These are phyloP conservation scores for Clusia tigrina DNA, from an alignment of 2,888 invertebrate genomes.

Conservation along the genomic window DNA sequence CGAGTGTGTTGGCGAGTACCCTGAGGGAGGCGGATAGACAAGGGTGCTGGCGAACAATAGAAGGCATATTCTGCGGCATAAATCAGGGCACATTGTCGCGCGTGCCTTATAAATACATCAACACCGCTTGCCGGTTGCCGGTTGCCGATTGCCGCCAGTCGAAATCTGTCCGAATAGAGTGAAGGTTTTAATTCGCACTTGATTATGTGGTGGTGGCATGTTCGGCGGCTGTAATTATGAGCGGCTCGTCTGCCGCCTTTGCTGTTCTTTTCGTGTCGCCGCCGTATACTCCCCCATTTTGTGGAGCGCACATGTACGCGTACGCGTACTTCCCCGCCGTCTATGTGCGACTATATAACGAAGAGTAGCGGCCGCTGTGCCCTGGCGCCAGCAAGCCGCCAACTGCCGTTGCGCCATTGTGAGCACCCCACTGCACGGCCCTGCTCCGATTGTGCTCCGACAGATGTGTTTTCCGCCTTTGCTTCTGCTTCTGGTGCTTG, in stretches of 20 bases:
- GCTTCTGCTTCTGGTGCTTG: too few species aligned
- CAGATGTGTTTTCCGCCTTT: not conserved
- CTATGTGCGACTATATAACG: not conserved
- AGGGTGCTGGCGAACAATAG: slow-evolving; percentile 29
- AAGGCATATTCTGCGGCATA: slow-evolving; percentile 36
- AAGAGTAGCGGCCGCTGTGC: slow-evolving; percentile 7
- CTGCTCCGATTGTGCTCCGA: not conserved
- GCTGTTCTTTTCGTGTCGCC: not conserved
- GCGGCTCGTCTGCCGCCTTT: slow-evolving; percentile 35
- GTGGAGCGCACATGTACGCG: too few species aligned
- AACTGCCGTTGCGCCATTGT: slow-evolving; percentile 14
- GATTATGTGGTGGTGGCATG: slow-evolving; percentile 33
- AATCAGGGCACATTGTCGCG: slow-evolving; percentile 30
- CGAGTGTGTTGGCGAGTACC: too few species aligned
- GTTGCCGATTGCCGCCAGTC: slow-evolving; percentile 7
- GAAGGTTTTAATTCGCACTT: slow-evolving; percentile 37
- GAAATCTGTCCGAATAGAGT: not conserved
- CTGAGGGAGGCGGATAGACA: too few species aligned
- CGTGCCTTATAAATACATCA: slow-evolving; percentile 41
- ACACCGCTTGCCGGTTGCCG: slow-evolving; percentile 24
- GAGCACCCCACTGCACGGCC: not conserved
- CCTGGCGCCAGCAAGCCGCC: slow-evolving; percentile 22
- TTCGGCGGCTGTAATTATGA: slow-evolving; percentile 38
- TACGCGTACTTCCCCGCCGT: not conserved
- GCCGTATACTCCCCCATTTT: too few species aligned